Conservation (phyloP, 2,113 vertebrate genomes). For the Silurus glanis region DNA sequence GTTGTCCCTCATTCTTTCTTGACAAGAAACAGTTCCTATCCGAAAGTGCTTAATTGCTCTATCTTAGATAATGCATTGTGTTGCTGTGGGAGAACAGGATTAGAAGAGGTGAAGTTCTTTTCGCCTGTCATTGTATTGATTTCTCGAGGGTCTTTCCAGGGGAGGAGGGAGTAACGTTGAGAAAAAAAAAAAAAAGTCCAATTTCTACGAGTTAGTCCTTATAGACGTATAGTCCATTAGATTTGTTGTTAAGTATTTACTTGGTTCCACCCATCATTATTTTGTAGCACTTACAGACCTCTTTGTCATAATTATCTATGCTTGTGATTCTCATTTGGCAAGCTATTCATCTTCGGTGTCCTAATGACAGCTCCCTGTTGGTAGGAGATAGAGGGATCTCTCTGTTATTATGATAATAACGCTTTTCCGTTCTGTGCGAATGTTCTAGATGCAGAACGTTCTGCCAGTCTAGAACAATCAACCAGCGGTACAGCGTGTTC, state of each 20-base stretch:
- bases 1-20: background rate
- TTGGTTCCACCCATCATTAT: conserved; percentile 4
- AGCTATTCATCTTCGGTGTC: background rate
- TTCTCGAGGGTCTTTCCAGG: conserved; percentile 20
- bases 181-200: background rate
- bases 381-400: background rate
- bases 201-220: background rate
- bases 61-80: conserved; percentile 32
- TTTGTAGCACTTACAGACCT: background rate
- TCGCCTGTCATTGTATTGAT: conserved; percentile 11
- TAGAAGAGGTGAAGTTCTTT: conserved; percentile 14
- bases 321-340: conserved; percentile 19
- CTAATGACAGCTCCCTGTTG: background rate
- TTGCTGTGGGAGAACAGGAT: conserved; percentile 15
- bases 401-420: background rate
- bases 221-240: background rate
- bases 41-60: conserved; percentile 34
- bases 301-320: conserved; percentile 18
- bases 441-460: conserved; percentile 7
- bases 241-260: background rate
- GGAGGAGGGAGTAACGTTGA: background rate
- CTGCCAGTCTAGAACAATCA: background rate
- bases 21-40: background rate
- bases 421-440: background rate
- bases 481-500: background rate